These are phyloP conservation scores for Azorinus chamasolen DNA, from an alignment of 2,888 invertebrate species.

Conservation along the genomic window DNA sequence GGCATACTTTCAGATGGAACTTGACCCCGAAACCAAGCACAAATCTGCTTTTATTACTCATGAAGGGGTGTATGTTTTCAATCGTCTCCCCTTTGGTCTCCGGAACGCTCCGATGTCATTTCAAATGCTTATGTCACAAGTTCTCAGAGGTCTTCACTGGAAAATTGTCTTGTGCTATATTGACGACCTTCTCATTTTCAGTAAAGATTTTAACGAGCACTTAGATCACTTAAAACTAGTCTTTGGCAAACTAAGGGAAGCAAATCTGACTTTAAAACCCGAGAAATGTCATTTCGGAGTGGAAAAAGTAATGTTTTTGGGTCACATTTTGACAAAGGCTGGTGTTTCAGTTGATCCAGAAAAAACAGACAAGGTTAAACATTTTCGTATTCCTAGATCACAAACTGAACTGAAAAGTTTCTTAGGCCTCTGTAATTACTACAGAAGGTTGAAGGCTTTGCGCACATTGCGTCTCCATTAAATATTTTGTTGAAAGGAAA, in stretches of 20 bases:
- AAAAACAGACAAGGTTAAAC: conserved; percentile 50
- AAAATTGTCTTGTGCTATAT: conserved; percentile 65
- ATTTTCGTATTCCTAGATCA: conserved; percentile 47
- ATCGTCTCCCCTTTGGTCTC: conserved; percentile 56
- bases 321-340: conserved; percentile 65
- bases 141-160: conserved; percentile 64
- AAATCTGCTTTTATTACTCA: conserved; percentile 59
- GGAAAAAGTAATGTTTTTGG: conserved; percentile 53
- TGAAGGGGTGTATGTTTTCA: conserved; percentile 49
- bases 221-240: conserved; percentile 53
- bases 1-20: conserved; percentile 44
- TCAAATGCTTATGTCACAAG: conserved; percentile 54
- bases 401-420: conserved; percentile 54
- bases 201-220: conserved; percentile 61
- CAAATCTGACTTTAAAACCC: conserved; percentile 30
- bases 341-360: conserved; percentile 53
- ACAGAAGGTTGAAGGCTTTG: conserved; percentile 79
- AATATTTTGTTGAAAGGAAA: conserved; percentile 75
- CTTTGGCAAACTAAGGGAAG: conserved; percentile 48
- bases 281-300: conserved; percentile 60
- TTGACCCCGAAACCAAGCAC: conserved; percentile 56
- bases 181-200: conserved; percentile 64
- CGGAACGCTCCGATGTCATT: conserved; percentile 57
- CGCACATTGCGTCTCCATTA: conserved; percentile 78
- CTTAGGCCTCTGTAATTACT: conserved; percentile 79